phyloP scores from a whole-genome alignment of 2,797 vertebrate genomes.

The Lagorchestes hirsutus region DNA sequence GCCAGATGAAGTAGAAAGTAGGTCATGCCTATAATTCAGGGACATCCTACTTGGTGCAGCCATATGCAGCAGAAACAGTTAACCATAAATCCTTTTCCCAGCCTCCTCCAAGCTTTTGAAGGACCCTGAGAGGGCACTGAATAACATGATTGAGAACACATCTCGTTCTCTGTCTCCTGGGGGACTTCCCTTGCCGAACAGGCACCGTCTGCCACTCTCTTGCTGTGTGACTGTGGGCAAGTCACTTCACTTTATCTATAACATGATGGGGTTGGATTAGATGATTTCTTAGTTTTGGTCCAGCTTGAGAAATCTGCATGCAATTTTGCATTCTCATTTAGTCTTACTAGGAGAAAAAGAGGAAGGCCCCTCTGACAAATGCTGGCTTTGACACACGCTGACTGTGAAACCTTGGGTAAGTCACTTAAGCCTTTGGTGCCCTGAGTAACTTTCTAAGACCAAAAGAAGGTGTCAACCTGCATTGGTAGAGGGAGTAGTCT shows the following conservation, averaged over 20 bases:
- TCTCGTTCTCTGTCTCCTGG: slow-evolving; percentile 11
- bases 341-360: background rate
- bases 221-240: slow-evolving; percentile 9
- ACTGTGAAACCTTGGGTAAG: background rate
- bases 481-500: background rate
- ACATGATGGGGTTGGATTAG: background rate
- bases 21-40: slow-evolving; percentile 78
- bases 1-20: slow-evolving; percentile 79
- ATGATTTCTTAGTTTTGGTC: background rate
- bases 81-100: slow-evolving; percentile 58
- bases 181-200: slow-evolving; percentile 46
- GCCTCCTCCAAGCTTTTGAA: slow-evolving; percentile 49
- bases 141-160: slow-evolving; percentile 18
- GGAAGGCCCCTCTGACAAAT: background rate
- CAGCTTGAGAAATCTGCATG: background rate
- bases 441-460: background rate
- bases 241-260: background rate
- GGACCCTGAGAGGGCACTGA: slow-evolving; percentile 46
- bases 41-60: slow-evolving; percentile 66
- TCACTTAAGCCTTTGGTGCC: background rate
- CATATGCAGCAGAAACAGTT: slow-evolving; percentile 62
- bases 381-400: background rate
- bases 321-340: background rate
- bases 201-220: slow-evolving; percentile 48
- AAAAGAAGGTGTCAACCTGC: background rate